Conservation (phyloP, 2,888 invertebrate species). For the Drosophila niveifrons region DNA sequence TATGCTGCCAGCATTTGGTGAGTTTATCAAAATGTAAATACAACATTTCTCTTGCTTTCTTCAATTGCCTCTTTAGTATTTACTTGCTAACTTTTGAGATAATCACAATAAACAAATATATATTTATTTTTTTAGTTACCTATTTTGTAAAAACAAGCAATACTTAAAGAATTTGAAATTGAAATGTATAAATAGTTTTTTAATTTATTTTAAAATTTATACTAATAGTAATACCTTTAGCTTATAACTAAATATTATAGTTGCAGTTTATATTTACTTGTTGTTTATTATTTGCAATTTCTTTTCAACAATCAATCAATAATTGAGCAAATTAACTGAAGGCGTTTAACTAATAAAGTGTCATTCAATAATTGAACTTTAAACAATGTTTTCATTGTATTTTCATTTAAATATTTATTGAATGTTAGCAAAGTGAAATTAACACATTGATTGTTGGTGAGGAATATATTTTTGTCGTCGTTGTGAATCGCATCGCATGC, state of each 20-base stretch:
- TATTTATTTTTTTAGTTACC: no score
- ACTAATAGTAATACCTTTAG: no score
- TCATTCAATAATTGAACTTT: neutral
- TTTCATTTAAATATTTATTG: neutral
- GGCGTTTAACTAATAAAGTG: neutral
- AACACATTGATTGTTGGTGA: slow-evolving; percentile 9
- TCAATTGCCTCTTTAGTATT: neutral
- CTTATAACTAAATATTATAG: no score
- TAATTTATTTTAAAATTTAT: no score
- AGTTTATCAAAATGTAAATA: neutral
- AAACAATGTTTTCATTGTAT: neutral
- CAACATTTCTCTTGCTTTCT: neutral
- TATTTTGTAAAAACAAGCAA: no score
- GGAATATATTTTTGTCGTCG: no score
- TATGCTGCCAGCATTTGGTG: neutral
- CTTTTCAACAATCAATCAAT: neutral
- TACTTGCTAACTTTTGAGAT: neutral
- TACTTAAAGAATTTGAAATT: no score
- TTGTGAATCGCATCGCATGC: neutral
- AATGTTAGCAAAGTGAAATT: slow-evolving; percentile 1
- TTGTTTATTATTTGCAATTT: no score
- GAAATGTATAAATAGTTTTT: no score
- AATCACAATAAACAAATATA: no score
- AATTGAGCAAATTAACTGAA: neutral
- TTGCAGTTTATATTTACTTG: no score